phyloP scores from a whole-genome alignment of 1,140 invertebrate genomes.

The Bombus terrestris region DNA sequence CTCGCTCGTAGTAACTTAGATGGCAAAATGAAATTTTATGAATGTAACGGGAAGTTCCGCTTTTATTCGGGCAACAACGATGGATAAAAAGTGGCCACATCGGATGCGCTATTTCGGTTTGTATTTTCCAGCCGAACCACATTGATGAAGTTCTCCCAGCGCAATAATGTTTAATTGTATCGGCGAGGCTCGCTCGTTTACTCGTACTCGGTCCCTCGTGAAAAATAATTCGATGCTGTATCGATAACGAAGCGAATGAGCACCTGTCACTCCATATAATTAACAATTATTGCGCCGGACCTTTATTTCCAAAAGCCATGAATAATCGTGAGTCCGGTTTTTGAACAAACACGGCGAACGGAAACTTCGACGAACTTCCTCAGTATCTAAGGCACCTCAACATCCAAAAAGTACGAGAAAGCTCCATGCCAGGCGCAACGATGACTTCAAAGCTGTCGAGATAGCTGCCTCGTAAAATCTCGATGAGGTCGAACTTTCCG shows the following conservation, averaged over 20 bases:
- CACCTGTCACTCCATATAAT: slow-evolving; percentile 1
- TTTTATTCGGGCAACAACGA: neutral
- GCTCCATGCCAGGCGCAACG: neutral
- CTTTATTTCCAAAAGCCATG: neutral
- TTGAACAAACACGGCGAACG: neutral
- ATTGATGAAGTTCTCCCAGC: slow-evolving; percentile 20
- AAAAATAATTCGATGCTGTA: slow-evolving; percentile 4
- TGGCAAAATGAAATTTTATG: neutral
- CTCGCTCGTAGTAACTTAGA: neutral
- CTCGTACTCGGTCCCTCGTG: neutral
- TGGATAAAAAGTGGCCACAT: slow-evolving; percentile 12
- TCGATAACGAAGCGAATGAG: neutral
- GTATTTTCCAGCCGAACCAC: neutral
- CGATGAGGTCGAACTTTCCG: slow-evolving; percentile 78
- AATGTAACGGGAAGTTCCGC: neutral
- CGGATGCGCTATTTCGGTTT: neutral
- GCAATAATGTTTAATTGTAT: slow-evolving; percentile 30
- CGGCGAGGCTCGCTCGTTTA: neutral
- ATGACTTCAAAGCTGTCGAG: neutral
- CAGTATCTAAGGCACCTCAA: too few relatives aligned
- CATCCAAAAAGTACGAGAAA: neutral
- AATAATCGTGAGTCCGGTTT: neutral
- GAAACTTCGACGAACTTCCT: too few relatives aligned
- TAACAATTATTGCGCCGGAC: neutral
- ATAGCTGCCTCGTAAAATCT: slow-evolving; percentile 71